Conservation (phyloP, 2,113 vertebrate species). For the Nycticorax nycticorax region DNA sequence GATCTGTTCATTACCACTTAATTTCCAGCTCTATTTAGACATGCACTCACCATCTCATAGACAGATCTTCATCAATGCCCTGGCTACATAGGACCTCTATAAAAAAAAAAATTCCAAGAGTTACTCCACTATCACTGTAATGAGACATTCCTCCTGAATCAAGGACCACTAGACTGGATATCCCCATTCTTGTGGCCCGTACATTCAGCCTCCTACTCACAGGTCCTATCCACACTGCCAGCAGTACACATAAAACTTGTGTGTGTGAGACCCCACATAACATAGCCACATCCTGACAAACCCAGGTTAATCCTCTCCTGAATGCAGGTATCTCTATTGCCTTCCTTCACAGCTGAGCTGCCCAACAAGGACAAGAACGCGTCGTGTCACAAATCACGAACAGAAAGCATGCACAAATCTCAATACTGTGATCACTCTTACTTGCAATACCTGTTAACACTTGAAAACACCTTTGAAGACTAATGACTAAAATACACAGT, state of each 20-base stretch:
- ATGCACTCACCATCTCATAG: not conserved
- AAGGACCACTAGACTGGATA: not conserved
- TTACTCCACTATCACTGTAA: not conserved
- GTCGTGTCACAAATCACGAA: fast-evolving
- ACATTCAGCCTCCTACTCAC: not conserved
- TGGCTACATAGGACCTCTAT: not conserved
- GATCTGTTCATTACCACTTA: not conserved
- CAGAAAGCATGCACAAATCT: not conserved
- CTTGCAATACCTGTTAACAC: not conserved
- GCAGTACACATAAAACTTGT: not conserved
- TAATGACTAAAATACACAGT: not conserved
- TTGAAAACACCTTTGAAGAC: not conserved
- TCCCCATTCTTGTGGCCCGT: not conserved
- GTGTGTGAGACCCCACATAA: not conserved
- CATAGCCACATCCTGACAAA: not conserved
- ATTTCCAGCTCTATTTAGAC: not conserved
- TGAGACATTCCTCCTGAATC: not conserved
- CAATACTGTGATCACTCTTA: not conserved
- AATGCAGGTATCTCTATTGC: not conserved
- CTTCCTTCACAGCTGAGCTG: not conserved
- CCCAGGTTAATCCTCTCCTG: not conserved
- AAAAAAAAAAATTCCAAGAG: not conserved
- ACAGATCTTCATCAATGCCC: not conserved
- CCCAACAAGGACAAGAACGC: not conserved
- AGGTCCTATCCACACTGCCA: not conserved